Conservation (phyloP, 2,113 vertebrate genomes). For the Pontoporia blainvillei region DNA sequence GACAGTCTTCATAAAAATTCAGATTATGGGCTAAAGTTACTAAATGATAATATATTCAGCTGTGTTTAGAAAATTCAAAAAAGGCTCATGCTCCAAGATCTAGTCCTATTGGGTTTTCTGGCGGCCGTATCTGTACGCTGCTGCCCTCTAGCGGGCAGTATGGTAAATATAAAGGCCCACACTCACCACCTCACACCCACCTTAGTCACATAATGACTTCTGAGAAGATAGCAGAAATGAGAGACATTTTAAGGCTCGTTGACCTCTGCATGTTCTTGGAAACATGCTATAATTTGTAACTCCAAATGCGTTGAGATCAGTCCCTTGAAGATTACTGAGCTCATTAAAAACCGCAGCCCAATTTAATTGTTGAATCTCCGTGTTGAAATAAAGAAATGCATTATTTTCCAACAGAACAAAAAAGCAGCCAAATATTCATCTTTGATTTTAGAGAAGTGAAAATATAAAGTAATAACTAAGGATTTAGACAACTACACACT, state of each 20-base stretch:
- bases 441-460: constrained; percentile 44
- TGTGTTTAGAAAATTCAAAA: constrained; percentile 1
- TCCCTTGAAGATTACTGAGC: constrained; percentile 2
- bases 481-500: background rate
- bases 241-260: background rate
- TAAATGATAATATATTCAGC: background rate
- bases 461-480: constrained; percentile 43
- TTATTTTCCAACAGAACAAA: constrained; percentile 40
- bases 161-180: background rate
- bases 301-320: background rate
- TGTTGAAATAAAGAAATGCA: constrained; percentile 37
- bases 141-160: constrained; percentile 67
- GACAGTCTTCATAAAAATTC: background rate
- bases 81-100: background rate
- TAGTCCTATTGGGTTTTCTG: background rate
- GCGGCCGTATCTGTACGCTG: constrained; percentile 38
- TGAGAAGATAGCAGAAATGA: background rate
- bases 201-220: background rate
- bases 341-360: constrained; percentile 38
- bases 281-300: constrained; percentile 11
- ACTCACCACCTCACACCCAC: background rate
- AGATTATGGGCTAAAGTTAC: background rate
- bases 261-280: background rate
- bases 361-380: constrained; percentile 8
- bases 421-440: background rate